Base-by-base conservation (phyloP, 2,888 invertebrate genomes). In the Leptinotarsa juncta region DNA sequence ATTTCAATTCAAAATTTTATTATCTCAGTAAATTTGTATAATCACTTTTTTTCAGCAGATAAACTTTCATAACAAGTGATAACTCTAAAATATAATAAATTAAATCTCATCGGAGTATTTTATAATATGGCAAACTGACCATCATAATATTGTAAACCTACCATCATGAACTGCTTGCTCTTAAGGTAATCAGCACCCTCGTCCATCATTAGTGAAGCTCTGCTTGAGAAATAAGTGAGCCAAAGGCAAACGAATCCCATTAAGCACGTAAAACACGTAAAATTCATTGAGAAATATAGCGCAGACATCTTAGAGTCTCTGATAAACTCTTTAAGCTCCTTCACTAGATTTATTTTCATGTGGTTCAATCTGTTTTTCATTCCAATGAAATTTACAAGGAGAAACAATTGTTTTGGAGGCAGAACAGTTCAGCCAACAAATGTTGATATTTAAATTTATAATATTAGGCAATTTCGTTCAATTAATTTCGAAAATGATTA, bases 191-290 rank as follows among this genome's bases (percentile, higher is more conserved):
- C 62, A 62, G 42, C 32, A 62, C 42, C 42, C 10, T 10, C 42
- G 42, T 62, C 10, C n/a, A 3, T 62, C 62, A 32, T 62, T 62
- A 42, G 62, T n/a, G 4, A 62, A 62, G 32, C 62, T n/a, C 62
- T 32, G n/a, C 10, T 12, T 1, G 32, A 42, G 42, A 18, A 26
- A 62, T 26, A 62, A 62, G 62, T 32, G 26, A 62, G 42, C 16
- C 32, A 62, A 62, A 42, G 62, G 42, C 62, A 62, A 62, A 62
- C 62, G 62, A 62, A n/a, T 26, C 42, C 62, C 62, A 62, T 62
- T 42, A 62, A n/a, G n/a, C 62, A 32, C 32, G 32, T 62, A 62
- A 62, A n/a, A 32, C 62, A 42, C 62, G 62, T 62, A 62, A 26
- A 62, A 62, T 62, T 62, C 62, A 10, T 42, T 62, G 14, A 42